Percentiles rank a stretch among this genome's conserved stretches.
These are phyloP conservation scores for Sebastolobus altivelis DNA, from an alignment of 2,797 vertebrate species.

Conservation along the genomic window DNA sequence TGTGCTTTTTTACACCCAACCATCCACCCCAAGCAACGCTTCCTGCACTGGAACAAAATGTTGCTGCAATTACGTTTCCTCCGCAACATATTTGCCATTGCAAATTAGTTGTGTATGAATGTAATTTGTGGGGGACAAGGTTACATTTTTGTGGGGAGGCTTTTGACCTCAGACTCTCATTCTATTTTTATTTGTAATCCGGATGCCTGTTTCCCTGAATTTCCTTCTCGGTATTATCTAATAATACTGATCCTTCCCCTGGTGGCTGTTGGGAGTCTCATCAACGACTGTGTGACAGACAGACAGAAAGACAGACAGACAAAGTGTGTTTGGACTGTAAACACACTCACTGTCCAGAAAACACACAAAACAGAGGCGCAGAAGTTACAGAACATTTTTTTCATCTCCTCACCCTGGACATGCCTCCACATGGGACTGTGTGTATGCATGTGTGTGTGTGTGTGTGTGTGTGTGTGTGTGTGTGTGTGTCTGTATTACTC, in stretches of 20 bases:
- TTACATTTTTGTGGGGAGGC: not conserved
- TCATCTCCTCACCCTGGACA: slow-evolving; percentile 36
- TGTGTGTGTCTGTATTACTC: not conserved
- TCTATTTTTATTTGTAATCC: slow-evolving; percentile 18
- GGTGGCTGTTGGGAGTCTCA: slow-evolving; percentile 31
- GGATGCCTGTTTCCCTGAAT: not conserved
- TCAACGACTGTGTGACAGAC: slow-evolving; percentile 19
- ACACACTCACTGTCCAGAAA: slow-evolving; percentile 59
- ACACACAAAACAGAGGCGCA: slow-evolving; percentile 58
- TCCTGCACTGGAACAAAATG: not conserved
- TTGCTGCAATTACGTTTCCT: not conserved
- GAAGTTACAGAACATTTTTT: slow-evolving; percentile 61
- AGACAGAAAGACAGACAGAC: slow-evolving; percentile 8
- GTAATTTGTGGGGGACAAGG: not conserved
- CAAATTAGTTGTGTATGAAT: not conserved
- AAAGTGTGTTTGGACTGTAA: slow-evolving; percentile 68
- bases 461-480: slow-evolving; percentile 10
- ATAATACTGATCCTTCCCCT: slow-evolving; percentile 8
- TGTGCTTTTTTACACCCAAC: slow-evolving; percentile 3
- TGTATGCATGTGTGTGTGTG: slow-evolving; percentile 6
- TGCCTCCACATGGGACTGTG: slow-evolving; percentile 29
- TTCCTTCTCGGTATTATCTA: slow-evolving; percentile 19
- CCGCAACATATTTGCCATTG: not conserved
- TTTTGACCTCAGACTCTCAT: not conserved
- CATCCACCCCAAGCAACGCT: not conserved